Evolutionary conservation across 1,140 invertebrate genomes (phyloP), one percentile per base, ranked within the genome.

Genomic region (Drosophila ananassae): DNA sequence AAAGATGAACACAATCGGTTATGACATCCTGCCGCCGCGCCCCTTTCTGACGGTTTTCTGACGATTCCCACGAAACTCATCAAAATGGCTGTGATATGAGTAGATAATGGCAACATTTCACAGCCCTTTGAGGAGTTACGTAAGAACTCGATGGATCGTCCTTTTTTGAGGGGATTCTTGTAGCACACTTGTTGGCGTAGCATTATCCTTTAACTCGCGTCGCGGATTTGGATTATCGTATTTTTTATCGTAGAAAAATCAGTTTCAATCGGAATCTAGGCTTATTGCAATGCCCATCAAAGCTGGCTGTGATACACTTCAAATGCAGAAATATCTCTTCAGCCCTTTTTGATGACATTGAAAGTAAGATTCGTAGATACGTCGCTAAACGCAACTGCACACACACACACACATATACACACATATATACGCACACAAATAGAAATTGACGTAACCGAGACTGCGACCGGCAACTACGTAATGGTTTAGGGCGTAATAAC

Each of bases 301-400:
- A 91, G 90, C 90, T 91, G 90, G 90, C 90, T 91, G 90, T 91
- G 90, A 91, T 91, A 91, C 82, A 73, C 74, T 80, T 91, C 82
- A 77, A 84, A 73, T 89, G 73, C 84, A 83, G 73, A 84, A 75
- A 91, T 91, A 91, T 91, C 89, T 81, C 79, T 79, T 83, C 90
- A 91, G 90, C 89, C 90, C 85, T 87, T 91, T 91, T 91, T 91
- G 90, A 91, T 91, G 90, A 90, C 90, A 91, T 89, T 91, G 90
- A 91, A 90, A 91, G 79, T 90, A 73, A 90, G 90, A 90, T 73
- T 77, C 71, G 56, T 51, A 44, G 41, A 44, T 44, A 44, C 41
- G 41, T 44, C 13, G 34, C 59, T 39, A 28, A 28, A 84, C 52
- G 59, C 51, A 55, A 56, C 58, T 21, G 51, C 53, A 39, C 57